phyloP scores from a whole-genome alignment of 2,113 vertebrate species.

The Hyaena hyaena region DNA sequence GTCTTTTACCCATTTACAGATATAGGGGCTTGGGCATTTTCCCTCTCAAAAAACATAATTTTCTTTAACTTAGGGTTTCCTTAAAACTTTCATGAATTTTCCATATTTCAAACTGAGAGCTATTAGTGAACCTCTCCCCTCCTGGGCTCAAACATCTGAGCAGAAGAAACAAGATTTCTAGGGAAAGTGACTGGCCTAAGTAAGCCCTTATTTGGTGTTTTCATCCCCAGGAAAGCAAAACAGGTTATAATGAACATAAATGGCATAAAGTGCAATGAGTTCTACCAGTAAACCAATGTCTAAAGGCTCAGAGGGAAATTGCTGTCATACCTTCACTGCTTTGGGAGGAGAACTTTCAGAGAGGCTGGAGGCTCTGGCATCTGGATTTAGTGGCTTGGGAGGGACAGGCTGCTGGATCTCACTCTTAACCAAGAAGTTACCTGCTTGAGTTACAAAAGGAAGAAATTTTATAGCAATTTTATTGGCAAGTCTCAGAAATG shows the following conservation, averaged over 20 bases:
- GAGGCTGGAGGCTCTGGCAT: conserved; percentile 79
- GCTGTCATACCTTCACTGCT: conserved; percentile 84
- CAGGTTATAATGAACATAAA: not conserved
- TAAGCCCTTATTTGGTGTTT: not conserved
- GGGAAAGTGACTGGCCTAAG: not conserved
- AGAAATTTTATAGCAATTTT: conserved; percentile 12
- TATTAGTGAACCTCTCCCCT: not conserved
- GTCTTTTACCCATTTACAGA: conserved; percentile 21
- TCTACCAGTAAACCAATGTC: not conserved
- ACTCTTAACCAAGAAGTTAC: conserved; percentile 71
- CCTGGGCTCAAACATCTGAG: not conserved
- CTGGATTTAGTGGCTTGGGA: conserved; percentile 82
- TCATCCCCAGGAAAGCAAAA: conserved; percentile 14
- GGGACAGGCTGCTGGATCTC: conserved; percentile 76
- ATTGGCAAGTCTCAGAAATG: not conserved
- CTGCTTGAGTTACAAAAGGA: conserved; percentile 62
- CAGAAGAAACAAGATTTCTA: conserved; percentile 53
- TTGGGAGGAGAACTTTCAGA: conserved; percentile 83
- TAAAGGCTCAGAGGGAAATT: not conserved
- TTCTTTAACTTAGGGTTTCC: conserved; percentile 17
- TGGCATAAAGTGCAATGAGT: not conserved
- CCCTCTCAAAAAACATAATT: not conserved
- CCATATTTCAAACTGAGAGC: conserved; percentile 18
- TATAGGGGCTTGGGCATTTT: conserved; percentile 16
- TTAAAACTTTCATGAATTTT: conserved; percentile 32